Conservation (phyloP, 2,797 vertebrate species). For the Eulemur rubriventer region DNA sequence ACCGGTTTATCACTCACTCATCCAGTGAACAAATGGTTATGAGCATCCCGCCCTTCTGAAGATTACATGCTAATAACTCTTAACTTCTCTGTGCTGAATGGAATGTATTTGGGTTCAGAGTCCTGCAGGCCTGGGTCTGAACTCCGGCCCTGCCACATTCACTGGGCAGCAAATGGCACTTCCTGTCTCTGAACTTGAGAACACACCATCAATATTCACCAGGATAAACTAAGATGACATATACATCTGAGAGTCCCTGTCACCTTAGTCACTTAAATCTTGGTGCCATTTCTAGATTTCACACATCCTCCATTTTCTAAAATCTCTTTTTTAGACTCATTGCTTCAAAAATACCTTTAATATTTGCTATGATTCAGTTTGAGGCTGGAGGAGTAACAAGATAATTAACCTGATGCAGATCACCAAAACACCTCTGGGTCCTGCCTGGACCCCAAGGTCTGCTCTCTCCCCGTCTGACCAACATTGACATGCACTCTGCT, state of each 20-base stretch:
- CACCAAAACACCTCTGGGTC: background rate
- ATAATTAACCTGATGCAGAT: background rate
- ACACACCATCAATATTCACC: accelerated
- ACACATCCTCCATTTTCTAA: background rate
- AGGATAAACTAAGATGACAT: background rate
- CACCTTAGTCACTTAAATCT: background rate
- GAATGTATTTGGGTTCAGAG: background rate
- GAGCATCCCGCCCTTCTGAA: too few species aligned
- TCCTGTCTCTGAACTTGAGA: background rate
- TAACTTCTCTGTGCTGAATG: background rate
- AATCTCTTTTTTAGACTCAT: background rate
- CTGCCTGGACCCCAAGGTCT: background rate
- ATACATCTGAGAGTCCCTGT: background rate
- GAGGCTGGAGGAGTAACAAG: background rate
- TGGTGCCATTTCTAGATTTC: background rate
- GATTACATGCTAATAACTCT: background rate
- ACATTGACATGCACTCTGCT: too few species aligned
- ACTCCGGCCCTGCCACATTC: background rate
- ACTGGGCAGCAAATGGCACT: background rate
- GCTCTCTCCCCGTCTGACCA: background rate
- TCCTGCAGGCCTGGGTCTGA: background rate
- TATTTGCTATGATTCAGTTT: background rate
- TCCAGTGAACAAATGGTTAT: accelerated
- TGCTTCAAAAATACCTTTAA: background rate
- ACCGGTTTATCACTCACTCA: background rate